phyloP scores from a whole-genome alignment of 1,140 invertebrate species.

The Adoxophyes honmai region DNA sequence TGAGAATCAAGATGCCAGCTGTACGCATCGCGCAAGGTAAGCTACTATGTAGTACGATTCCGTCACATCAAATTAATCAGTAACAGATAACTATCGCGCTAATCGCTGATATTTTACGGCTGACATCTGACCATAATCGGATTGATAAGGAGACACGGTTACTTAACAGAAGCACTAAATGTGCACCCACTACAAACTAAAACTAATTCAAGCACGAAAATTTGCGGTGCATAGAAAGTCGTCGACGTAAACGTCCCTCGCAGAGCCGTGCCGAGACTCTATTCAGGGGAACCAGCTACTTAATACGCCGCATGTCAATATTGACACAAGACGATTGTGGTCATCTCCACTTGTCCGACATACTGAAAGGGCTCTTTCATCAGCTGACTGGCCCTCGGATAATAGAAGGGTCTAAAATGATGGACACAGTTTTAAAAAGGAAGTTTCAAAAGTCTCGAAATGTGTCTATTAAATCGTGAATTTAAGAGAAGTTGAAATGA shows the following conservation, averaged over 20 bases:
- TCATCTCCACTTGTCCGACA: constrained; percentile 57
- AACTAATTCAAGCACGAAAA: neutral
- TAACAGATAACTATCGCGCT: neutral
- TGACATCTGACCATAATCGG: too few relatives aligned
- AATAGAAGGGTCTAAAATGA: constrained; percentile 23
- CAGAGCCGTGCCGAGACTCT: constrained; percentile 33
- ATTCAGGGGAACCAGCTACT: constrained; percentile 64
- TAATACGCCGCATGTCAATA: constrained; percentile 59
- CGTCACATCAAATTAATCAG: constrained; percentile 9
- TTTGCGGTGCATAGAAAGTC: neutral
- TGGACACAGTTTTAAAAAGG: too few relatives aligned
- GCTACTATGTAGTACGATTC: constrained; percentile 13
- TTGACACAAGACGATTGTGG: constrained; percentile 51
- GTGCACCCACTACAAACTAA: too few relatives aligned
- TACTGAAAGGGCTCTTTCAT: constrained; percentile 34
- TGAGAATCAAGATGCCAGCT: constrained; percentile 97
- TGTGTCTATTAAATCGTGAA: too few relatives aligned
- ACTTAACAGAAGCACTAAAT: too few relatives aligned
- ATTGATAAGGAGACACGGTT: too few relatives aligned
- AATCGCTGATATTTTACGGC: too few relatives aligned
- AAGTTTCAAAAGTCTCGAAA: too few relatives aligned
- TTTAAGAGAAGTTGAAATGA: too few relatives aligned
- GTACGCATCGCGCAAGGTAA: constrained; percentile 95
- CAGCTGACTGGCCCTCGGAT: constrained; percentile 4
- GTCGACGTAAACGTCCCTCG: constrained; percentile 21